Base-by-base conservation (phyloP, 2,113 vertebrate genomes). In the Plecturocebus donacophilus region DNA sequence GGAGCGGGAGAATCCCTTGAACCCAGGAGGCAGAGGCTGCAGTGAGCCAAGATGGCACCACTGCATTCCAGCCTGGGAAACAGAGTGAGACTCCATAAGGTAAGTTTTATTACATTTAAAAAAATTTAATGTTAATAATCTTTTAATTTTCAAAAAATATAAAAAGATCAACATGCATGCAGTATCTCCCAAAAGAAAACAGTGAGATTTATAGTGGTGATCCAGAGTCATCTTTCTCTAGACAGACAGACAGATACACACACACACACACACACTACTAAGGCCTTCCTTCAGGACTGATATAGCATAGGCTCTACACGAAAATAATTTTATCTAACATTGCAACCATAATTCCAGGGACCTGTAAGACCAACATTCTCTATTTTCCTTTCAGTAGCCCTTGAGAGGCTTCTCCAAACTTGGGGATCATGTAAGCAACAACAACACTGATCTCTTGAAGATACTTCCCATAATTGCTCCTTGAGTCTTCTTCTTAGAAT, bases 241-340 rank as follows among this genome's bases (percentile, higher is more conserved):
- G 35, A 61, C 27, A 47, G 13, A 49, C 75, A 76, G 13, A 76
- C 42, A 49, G 49, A 35, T n/a, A 42, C 47, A 70, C 25, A 86
- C 21, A 58, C 56, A 32, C 45, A 47, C 49, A 56, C 68, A 42
- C 49, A 42, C 8, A 14, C 12, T 58, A 75, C 47, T 47, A 97
- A 84, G 12, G 21, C 38, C 85, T 94, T 79, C 30, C 52, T 91
- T 92, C 70, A 91, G 38, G 38, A 79, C 6, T 76, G 32, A 88
- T 16, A 23, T 40, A 49, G 54, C 75, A 40, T 6, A 52, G 42
- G 25, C 1, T 12, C 49, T n/a, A 87, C 4, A 70, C 8, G 66
- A 86, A 91, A 91, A 42, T 35, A 66, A 70, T 91, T 54, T 77
- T 87, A 86, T 68, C 16, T 86, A 96, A 96, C 58, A 75, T 19